Evolutionary conservation across 2,113 vertebrate genomes (phyloP), one percentile per base, ranked within the genome.

Genomic region (Telmatochromis brichardi): DNA sequence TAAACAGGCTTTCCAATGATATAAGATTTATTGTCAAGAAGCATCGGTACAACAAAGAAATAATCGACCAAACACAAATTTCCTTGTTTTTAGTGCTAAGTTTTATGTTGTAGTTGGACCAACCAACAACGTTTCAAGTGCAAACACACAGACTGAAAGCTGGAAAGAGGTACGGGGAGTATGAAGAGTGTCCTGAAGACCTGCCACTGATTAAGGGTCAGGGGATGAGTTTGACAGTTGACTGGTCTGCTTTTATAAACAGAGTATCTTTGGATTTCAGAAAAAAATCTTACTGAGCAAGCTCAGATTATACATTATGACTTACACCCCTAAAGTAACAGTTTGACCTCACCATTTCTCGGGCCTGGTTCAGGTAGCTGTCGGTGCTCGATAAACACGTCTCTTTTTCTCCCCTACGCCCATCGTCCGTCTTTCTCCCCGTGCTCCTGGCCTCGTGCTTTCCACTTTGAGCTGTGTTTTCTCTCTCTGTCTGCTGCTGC

Each of bases 331-430:
- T 26, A 12, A 33, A 37, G 31, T 83, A 79, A 40, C 5, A 53
- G 10, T 19, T 23, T 21, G 57, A 76, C 57, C 88, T 96, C 95
- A 98, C 98, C 97, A 98, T 96, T 82, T 92, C 91, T 89, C 92
- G 96, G 84, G 97, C 85, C 54, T 94, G 95, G 14, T 86, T 96
- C 91, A 98, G 92, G 91, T 94, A 96, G 81, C 83, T 94, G 47
- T 90, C 94, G 17, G 92, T 94, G 83, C 91, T 92, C n/a, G 87
- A 91, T 80, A 88, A 93, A 89, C 98, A 99, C 21, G 6, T 88
- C 28, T 95, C 90, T 17, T 92, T 90, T 73, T 84, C 87, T 93
- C 65, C 86, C 21, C 57, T 86, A 78, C 54, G 57, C 4, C 10
- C 68, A 11, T 84, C 88, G 6, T 91, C 86, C 13, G 40, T 79